A percentile compares a stretch with the other conserved stretches of the same genome.
These are phyloP conservation scores for Botia almorhae DNA, from an alignment of 2,797 vertebrate genomes.

Conservation along the genomic window DNA sequence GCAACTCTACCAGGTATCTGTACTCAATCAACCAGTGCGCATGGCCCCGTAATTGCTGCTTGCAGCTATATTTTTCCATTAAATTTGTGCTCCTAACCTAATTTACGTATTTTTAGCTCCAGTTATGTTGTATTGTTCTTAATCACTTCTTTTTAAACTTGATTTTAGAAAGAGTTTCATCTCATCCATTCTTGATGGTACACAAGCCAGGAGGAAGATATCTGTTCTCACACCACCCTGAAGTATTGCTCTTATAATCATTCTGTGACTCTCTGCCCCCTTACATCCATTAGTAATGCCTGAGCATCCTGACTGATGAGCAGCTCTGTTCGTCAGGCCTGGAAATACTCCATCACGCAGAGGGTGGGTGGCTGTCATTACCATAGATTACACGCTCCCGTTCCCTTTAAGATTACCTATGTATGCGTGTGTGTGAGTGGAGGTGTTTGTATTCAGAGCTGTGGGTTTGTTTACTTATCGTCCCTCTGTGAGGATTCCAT, in stretches of 20 bases:
- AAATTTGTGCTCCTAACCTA: not conserved
- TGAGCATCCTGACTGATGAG: constrained; percentile 61
- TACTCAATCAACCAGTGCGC: not conserved
- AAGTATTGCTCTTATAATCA: constrained; percentile 56
- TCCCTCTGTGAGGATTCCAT: constrained; percentile 23
- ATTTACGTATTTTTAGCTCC: constrained; percentile 9
- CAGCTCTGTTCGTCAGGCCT: constrained; percentile 56
- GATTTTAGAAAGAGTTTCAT: constrained; percentile 23
- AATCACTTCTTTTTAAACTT: constrained; percentile 12
- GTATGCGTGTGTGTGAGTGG: constrained; percentile 40
- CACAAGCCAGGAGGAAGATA: constrained; percentile 27
- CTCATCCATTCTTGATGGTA: not conserved
- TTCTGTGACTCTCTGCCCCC: constrained; percentile 50
- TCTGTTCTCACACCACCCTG: constrained; percentile 38
- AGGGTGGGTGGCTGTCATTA: constrained; percentile 61
- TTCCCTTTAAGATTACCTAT: constrained; percentile 43
- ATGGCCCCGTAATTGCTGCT: not conserved
- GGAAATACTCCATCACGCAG: constrained; percentile 53
- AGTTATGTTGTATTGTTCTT: not conserved
- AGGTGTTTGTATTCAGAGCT: constrained; percentile 46
- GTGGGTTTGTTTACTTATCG: constrained; percentile 48
- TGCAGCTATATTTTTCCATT: constrained; percentile 6
- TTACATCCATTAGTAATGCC: constrained; percentile 64
- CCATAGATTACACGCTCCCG: constrained; percentile 57
- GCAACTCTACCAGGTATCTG: not conserved